Percentiles rank a stretch among this genome's conserved stretches.
Evolutionary conservation across 2,888 invertebrate genomes (phyloP).

Genomic region (Sturmia bella): DNA sequence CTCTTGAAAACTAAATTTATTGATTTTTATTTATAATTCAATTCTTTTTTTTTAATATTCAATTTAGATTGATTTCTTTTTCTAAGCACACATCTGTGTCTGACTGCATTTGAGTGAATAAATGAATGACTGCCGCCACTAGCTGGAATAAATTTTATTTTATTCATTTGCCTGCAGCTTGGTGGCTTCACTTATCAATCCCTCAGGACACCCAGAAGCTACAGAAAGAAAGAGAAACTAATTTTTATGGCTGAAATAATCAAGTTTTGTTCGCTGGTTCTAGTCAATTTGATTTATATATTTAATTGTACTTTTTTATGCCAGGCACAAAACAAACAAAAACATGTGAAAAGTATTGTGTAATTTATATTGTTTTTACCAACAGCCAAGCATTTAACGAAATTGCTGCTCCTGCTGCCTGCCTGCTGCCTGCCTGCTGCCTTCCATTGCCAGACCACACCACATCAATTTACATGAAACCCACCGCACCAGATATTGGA

Average conservation of each 20-base stretch:
- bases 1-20: no score
- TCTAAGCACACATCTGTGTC: no score
- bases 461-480: slow-evolving; percentile 17
- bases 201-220: no score
- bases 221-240: background rate
- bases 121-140: slow-evolving; percentile 20
- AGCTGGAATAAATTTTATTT: background rate
- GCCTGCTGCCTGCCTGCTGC: background rate
- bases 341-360: slow-evolving; percentile 8
- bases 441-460: background rate
- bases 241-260: slow-evolving; percentile 36
- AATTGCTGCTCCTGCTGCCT: background rate
- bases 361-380: slow-evolving; percentile 46
- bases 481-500: slow-evolving; percentile 36
- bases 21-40: no score
- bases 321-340: slow-evolving; percentile 12
- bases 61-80: no score
- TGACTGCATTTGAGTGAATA: background rate
- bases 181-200: no score
- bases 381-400: background rate
- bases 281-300: slow-evolving; percentile 51
- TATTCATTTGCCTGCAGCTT: background rate
- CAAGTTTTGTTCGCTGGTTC: background rate
- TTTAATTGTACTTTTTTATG: slow-evolving; percentile 46
- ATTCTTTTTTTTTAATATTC: no score